Percentiles rank a stretch among this genome's conserved stretches.
These are phyloP conservation scores for Sylvia borin DNA, from an alignment of 2,797 vertebrate species.

Conservation along the genomic window DNA sequence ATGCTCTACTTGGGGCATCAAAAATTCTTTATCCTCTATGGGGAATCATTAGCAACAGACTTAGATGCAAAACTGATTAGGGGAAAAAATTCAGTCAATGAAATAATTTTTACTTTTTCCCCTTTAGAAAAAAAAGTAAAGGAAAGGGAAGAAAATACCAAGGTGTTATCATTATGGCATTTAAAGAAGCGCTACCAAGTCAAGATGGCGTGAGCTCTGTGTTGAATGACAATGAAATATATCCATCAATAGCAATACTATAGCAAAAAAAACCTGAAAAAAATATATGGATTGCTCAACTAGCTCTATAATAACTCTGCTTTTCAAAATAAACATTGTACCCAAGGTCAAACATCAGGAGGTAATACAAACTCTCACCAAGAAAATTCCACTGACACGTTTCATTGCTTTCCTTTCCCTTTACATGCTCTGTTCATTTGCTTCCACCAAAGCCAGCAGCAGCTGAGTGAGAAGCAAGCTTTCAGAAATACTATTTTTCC, in stretches of 20 bases:
- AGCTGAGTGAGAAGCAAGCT: not conserved
- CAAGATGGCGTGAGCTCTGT: not conserved
- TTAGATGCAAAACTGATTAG: not conserved
- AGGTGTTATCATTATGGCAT: not conserved
- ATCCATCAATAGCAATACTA: not conserved
- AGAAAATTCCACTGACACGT: not conserved
- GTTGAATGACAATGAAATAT: not conserved
- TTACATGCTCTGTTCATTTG: not conserved
- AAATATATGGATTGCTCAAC: not conserved
- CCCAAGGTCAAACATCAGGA: not conserved
- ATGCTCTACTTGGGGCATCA: not conserved
- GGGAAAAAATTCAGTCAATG: not conserved
- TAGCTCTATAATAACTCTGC: not conserved
- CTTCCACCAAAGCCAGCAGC: not conserved
- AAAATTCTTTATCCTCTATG: not conserved
- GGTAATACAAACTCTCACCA: not conserved
- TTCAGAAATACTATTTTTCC: slow-evolving; percentile 1
- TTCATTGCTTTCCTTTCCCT: not conserved
- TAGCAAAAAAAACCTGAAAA: not conserved
- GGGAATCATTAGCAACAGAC: slow-evolving; percentile 22
- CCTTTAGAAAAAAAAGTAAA: not conserved
- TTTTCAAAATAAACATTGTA: not conserved
- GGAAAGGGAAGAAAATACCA: not conserved
- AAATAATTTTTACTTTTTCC: not conserved
- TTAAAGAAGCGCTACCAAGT: not conserved